Evolutionary conservation across 1,140 invertebrate genomes (phyloP).

Genomic region (Solenopsis invicta): DNA sequence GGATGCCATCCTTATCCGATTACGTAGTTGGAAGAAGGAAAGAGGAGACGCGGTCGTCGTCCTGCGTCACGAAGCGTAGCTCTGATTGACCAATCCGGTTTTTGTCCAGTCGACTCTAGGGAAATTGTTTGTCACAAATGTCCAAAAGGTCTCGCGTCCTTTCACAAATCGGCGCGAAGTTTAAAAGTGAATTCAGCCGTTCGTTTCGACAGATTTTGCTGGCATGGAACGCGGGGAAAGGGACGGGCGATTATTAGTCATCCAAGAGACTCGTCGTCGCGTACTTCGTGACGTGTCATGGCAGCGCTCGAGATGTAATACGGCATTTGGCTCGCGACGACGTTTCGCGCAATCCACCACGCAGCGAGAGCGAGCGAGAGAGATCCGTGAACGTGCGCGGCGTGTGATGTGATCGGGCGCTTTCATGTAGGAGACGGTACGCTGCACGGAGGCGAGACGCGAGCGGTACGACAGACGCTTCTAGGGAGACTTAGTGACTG

Average conservation of each 20-base stretch:
- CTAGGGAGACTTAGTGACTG: constrained; percentile 52
- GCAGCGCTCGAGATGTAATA: constrained; percentile 66
- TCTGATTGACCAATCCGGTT: not conserved
- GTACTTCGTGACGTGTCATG: constrained; percentile 78
- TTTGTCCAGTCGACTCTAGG: not conserved
- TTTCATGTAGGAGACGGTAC: constrained; percentile 17
- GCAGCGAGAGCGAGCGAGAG: constrained; percentile 8
- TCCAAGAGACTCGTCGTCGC: constrained; percentile 7
- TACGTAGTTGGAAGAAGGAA: no score
- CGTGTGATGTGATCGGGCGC: constrained; percentile 33
- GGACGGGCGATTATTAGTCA: constrained; percentile 37
- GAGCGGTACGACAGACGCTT: not conserved
- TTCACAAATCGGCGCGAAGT: not conserved
- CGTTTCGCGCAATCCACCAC: constrained; percentile 30
- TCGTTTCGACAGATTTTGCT: no score
- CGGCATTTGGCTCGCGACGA: constrained; percentile 24
- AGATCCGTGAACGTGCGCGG: not conserved
- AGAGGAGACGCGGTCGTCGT: no score
- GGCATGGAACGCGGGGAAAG: not conserved
- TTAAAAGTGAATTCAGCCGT: not conserved
- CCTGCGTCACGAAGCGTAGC: no score
- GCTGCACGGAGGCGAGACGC: not conserved
- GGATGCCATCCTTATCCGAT: no score
- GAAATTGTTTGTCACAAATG: not conserved
- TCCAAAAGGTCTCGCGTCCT: no score